These are phyloP conservation scores for Bombyx mori DNA, from an alignment of 1,140 invertebrate species.

Conservation along the genomic window ASM3026992v2 NC_085112.1:4514501-4515000, in stretches of 20 bases:
- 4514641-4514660: too few relatives aligned
- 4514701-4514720: constrained; percentile 32
- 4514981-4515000: too few relatives aligned
- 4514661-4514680: constrained; percentile 11
- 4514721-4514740: constrained; percentile 16
- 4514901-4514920: neutral
- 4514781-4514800: constrained; percentile 7
- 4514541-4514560: neutral
- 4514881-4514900: neutral
- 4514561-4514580: neutral
- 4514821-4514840: neutral
- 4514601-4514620: neutral
- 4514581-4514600: neutral
- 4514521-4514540: too few relatives aligned
- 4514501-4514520: too few relatives aligned
- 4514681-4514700: constrained; percentile 28
- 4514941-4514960: too few relatives aligned
- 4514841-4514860: neutral
- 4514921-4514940: neutral
- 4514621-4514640: neutral
- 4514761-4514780: constrained; percentile 21
- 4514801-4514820: constrained; percentile 1
- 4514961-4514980: too few relatives aligned
- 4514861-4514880: neutral
- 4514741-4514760: constrained; percentile 46